Base-by-base conservation (phyloP, 2,888 invertebrate genomes). In the Laspeyria flexula region DNA sequence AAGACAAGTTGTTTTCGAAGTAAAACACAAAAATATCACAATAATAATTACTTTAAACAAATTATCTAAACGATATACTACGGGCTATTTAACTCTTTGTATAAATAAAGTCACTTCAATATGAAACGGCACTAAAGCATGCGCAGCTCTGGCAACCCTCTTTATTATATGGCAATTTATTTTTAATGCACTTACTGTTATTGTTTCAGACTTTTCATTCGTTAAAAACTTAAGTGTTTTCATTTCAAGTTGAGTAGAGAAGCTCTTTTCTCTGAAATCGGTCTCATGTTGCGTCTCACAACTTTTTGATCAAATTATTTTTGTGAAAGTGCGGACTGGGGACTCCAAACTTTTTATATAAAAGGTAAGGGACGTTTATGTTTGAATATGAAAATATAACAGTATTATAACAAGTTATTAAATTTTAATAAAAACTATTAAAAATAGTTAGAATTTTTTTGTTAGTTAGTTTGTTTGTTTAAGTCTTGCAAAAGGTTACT, bases 131-230 rank as follows among this genome's bases (percentile, higher is more conserved):
- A 29, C 29, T 35, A 45, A 29, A 6, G 31, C 44, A 12, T 16
- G 9, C 40, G 15, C 15, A 33, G 30, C 1, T 30, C 34, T 33
- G 43, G 29, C 38, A 29, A 31, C 25, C 48, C 62, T 52, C 58
- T 64, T 56, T 69, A 68, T 70, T 50, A 43, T 53, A 55, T 49
- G 30, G 45, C 58, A 55, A 52, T 68, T 70, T 54, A 65, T 61
- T 55, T 69, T 71, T 61, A 69, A 71, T 57, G 62, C 71, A 63
- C 61, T 69, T 56, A 65, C 55, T 53, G 41, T 55, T 56, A 67
- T 65, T 62, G 62, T 56, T 51, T n/a, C 43, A 39, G 65, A 59
- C 47, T 44, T 56, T 34, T 47, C 64, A 47, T 66, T 66, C 53
- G 38, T 63, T 63, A 57, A 60, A 53, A 53, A 45, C 48, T 41